Evolutionary conservation across 2,888 invertebrate species (phyloP), one percentile per base, ranked within the genome.

Genomic region (Andrena haemorrhoa): DNA sequence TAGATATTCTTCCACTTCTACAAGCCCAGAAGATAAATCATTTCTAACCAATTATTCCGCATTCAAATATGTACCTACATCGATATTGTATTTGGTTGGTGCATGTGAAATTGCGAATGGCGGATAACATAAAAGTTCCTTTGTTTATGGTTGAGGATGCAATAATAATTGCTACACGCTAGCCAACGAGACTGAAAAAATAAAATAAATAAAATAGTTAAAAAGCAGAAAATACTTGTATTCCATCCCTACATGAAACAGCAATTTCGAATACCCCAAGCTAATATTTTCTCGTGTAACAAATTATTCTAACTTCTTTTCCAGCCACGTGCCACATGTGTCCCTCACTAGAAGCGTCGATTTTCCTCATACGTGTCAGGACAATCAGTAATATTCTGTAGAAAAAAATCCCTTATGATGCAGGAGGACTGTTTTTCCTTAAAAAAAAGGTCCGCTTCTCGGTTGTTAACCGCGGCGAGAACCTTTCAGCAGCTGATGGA

Each of bases 401-500:
- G 63, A 61, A 49, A 7, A 23, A 65, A 69, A 51, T 68, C 10
- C 60, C 33, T 75, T 29, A 10, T 64, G 49, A 63, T 33, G 51
- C 23, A 61, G 31, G 35, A 49, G 60, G 41, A 41, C 41, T 41
- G n/a, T 61, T 74, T 20, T 20, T 70, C 16, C 29, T 23, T 12
- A 41, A 41, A 41, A 58, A 53, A 53, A 64, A 70, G 51, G 68
- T 58, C 49, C 33, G 53, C n/a, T 53, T 53, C 49, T 78, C 56
- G 68, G 70, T 72, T 74, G 82, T 71, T 75, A 82, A 76, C 64
- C 68, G 64, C 29, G 58, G 35, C 68, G 64, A 78, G 56, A 82
- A 69, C 64, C 75, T 78, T 83, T 78, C 75, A 75, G 58, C 49
- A 75, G 65, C 72, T 60, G 73, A 86, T 73, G 79, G 74, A 81